These are phyloP conservation scores for Psittacara wagleri DNA, from an alignment of 2,113 vertebrate species.

Conservation along the genomic window DNA sequence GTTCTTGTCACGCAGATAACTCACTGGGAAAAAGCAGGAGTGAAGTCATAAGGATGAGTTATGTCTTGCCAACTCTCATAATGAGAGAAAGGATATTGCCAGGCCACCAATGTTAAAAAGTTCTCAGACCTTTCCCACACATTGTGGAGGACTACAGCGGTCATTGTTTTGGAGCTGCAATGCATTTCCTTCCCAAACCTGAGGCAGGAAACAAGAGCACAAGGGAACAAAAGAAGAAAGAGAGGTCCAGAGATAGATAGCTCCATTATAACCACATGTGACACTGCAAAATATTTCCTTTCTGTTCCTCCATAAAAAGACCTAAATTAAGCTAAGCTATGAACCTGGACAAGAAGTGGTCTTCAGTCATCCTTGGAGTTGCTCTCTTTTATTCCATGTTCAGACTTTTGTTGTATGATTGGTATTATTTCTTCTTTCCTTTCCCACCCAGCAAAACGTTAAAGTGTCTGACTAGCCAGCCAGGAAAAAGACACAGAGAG, in stretches of 20 bases:
- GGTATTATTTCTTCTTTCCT: neutral
- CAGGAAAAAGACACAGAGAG: neutral
- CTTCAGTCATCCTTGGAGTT: neutral
- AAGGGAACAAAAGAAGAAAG: conserved; percentile 51
- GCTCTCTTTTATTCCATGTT: neutral
- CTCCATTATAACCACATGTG: neutral
- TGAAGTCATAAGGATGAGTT: neutral
- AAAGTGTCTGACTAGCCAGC: neutral
- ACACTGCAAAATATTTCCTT: conserved; percentile 18
- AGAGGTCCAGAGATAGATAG: conserved; percentile 2
- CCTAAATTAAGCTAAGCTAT: neutral
- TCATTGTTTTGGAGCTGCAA: conserved; percentile 24
- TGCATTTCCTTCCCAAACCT: conserved; percentile 40
- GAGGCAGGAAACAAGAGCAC: conserved; percentile 30
- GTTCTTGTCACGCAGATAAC: neutral
- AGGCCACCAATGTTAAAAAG: neutral
- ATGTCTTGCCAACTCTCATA: neutral
- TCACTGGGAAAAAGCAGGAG: neutral
- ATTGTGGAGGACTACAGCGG: neutral
- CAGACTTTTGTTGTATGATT: neutral
- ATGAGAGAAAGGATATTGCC: neutral
- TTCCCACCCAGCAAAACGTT: neutral
- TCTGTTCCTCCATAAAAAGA: neutral
- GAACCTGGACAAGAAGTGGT: neutral
- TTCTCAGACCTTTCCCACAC: neutral